phyloP scores from a whole-genome alignment of 2,797 vertebrate species.

The Falco biarmicus region DNA sequence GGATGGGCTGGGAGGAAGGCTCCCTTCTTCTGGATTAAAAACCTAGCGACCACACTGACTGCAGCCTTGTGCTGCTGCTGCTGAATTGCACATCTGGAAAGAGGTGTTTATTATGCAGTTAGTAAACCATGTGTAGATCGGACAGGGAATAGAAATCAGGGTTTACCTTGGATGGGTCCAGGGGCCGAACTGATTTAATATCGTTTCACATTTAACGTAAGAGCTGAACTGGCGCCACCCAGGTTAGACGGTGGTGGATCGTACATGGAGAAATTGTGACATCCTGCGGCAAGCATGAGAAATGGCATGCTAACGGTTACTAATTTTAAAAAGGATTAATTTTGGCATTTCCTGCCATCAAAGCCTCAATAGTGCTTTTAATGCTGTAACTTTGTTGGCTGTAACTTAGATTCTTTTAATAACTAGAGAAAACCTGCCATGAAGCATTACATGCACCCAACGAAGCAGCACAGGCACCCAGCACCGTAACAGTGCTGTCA shows the following conservation, averaged over 20 bases:
- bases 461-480: neutral
- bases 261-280: neutral
- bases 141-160: neutral
- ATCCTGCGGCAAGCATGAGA: conserved; percentile 41
- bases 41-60: neutral
- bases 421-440: neutral
- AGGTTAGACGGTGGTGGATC: neutral
- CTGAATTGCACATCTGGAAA: neutral
- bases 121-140: neutral
- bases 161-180: neutral
- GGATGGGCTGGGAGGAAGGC: neutral
- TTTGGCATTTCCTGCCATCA: neutral
- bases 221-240: neutral
- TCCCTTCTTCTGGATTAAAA: neutral
- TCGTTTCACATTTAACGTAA: neutral
- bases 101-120: neutral
- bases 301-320: neutral
- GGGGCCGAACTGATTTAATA: neutral
- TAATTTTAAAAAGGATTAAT: neutral
- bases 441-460: neutral
- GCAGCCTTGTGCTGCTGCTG: neutral
- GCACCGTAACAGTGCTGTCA: neutral
- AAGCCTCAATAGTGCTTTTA: neutral
- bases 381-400: neutral
- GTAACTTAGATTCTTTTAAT: neutral